phyloP scores from a whole-genome alignment of 2,113 vertebrate genomes.

The Prochilodus magdalenae region DNA sequence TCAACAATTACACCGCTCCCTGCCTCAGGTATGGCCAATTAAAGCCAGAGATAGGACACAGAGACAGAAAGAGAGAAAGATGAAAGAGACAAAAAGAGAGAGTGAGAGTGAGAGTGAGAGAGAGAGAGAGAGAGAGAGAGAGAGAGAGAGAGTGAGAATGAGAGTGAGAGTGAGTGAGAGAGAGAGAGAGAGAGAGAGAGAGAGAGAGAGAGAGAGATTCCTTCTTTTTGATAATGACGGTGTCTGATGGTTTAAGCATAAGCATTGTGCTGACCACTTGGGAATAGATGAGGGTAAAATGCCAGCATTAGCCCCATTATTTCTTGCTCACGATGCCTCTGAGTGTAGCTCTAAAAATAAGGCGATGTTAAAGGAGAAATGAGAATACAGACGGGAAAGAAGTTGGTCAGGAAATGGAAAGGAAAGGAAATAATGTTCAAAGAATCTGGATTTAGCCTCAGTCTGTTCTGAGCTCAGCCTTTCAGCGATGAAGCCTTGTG shows the following conservation, averaged over 20 bases:
- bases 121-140: conserved; percentile 19
- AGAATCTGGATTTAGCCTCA: not conserved
- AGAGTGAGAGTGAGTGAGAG: not conserved
- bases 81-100: no score
- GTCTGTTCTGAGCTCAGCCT: not conserved
- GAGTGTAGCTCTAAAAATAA: not conserved
- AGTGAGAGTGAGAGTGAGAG: not conserved
- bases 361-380: not conserved
- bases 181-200: conserved; percentile 19
- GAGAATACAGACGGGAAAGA: not conserved
- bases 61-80: conserved; percentile 31
- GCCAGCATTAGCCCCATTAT: conserved; percentile 1
- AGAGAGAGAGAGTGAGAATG: not conserved
- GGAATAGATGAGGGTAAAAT: conserved; percentile 23
- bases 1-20: conserved; percentile 75
- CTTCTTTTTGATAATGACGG: conserved; percentile 9
- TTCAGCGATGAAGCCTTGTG: not conserved
- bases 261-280: not conserved
- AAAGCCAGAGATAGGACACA: conserved; percentile 54
- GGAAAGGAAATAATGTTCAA: not conserved
- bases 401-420: not conserved
- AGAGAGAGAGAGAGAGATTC: not conserved
- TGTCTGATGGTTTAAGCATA: conserved; percentile 29
- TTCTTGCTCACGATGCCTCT: not conserved
- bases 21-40: conserved; percentile 76